These are phyloP conservation scores for Haliclystus octoradiatus DNA, from an alignment of 30 jellyfish, hydroid and myxozoan species.

Conservation along the genomic window DNA sequence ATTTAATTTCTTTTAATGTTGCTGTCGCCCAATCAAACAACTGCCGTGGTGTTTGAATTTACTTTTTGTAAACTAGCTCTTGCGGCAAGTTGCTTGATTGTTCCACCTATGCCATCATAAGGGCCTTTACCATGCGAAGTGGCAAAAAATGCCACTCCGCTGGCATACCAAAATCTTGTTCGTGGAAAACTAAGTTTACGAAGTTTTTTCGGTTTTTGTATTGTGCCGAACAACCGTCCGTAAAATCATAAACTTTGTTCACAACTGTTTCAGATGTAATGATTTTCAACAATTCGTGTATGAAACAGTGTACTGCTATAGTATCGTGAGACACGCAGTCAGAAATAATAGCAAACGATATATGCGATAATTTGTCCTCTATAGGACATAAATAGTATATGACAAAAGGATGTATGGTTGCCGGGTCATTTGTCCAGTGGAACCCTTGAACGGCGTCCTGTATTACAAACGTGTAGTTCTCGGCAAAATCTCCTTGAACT, in stretches of 20 bases:
- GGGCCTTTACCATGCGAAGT: constrained; percentile 60
- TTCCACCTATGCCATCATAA: constrained; percentile 56
- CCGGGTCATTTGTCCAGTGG: constrained; percentile 37
- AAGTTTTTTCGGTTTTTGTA: constrained; percentile 8
- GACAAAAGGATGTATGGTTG: constrained; percentile 46
- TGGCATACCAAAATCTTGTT: constrained; percentile 36
- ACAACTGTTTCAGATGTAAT: neutral
- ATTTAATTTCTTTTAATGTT: no score
- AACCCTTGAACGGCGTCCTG: constrained; percentile 41
- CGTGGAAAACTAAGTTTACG: constrained; percentile 12
- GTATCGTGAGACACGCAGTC: constrained; percentile 22
- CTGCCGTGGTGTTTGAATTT: neutral
- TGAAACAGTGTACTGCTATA: constrained; percentile 6
- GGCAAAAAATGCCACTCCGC: constrained; percentile 57
- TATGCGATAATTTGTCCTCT: neutral
- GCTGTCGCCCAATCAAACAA: neutral
- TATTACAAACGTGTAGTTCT: constrained; percentile 20
- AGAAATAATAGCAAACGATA: constrained; percentile 10
- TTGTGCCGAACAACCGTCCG: constrained; percentile 40
- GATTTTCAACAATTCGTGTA: neutral
- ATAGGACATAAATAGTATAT: constrained; percentile 1
- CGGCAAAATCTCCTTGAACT: constrained; percentile 34
- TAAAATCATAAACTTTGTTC: constrained; percentile 1
- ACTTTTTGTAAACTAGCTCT: constrained; percentile 16
- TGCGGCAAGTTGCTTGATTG: constrained; percentile 30